These are phyloP conservation scores for Rousettus leschenaultii DNA, from an alignment of 2,113 vertebrate species.

Conservation along the genomic window DNA sequence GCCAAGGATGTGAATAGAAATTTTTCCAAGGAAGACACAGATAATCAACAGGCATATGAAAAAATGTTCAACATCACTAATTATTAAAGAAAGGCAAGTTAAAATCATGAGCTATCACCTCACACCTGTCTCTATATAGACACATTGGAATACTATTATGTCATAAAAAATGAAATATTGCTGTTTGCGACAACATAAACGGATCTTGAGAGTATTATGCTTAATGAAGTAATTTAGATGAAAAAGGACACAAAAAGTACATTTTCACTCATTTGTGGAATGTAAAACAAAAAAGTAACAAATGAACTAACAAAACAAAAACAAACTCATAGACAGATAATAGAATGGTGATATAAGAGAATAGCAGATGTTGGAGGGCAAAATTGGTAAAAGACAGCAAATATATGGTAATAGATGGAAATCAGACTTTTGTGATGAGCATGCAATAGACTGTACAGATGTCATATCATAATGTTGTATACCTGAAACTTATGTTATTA, in stretches of 20 bases:
- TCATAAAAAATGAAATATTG: background rate
- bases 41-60: too few relatives aligned
- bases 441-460: background rate
- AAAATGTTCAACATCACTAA: too few relatives aligned
- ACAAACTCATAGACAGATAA: background rate
- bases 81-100: too few relatives aligned
- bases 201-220: background rate
- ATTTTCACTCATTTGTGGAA: background rate
- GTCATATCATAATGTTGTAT: background rate
- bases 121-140: too few relatives aligned
- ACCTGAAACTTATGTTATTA: background rate
- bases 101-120: too few relatives aligned
- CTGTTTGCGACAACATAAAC: background rate
- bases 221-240: background rate
- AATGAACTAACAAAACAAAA: background rate
- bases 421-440: background rate
- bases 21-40: too few relatives aligned
- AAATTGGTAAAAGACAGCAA: too few relatives aligned
- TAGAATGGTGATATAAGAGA: too few relatives aligned
- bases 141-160: too few relatives aligned
- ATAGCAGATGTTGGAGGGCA: too few relatives aligned
- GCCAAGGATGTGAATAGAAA: too few relatives aligned
- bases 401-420: too few relatives aligned
- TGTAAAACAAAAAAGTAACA: background rate
- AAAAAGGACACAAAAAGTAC: background rate